Conservation (phyloP, 2,888 invertebrate genomes). For the Calameuta filiformis region DNA sequence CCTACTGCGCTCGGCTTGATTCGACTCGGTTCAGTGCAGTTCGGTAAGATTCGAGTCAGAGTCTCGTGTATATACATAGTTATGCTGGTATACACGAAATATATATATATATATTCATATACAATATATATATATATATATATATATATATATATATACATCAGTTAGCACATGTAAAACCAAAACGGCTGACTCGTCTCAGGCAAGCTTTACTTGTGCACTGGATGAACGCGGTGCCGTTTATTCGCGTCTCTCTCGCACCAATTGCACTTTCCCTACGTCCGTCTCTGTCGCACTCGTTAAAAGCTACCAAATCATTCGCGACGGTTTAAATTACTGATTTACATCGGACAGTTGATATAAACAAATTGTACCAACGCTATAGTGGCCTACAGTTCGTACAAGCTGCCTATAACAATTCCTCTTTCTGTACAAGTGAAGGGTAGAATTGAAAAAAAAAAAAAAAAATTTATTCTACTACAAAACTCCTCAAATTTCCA, state of each 20-base stretch:
- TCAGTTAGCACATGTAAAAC: neutral
- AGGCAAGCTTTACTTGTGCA: conserved; percentile 9
- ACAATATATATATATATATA: conserved; percentile 17
- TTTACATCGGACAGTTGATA: conserved; percentile 42
- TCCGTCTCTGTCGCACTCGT: neutral
- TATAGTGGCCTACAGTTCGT: neutral
- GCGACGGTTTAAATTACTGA: conserved; percentile 49
- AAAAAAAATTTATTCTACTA: neutral
- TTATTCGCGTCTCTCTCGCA: neutral
- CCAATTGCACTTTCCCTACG: neutral
- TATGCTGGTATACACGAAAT: conserved; percentile 31
- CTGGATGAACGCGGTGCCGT: neutral
- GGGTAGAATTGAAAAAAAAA: neutral
- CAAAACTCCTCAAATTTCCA: neutral
- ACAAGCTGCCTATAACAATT: neutral
- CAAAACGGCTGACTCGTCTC: conserved; percentile 1
- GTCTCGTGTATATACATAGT: conserved; percentile 23
- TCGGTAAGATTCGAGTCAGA: neutral
- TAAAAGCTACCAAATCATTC: conserved; percentile 36
- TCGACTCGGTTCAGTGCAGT: neutral
- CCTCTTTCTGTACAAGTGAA: neutral
- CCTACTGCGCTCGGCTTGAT: neutral
- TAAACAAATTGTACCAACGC: conserved; percentile 35
- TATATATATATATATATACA: conserved; percentile 14
- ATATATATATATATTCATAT: conserved; percentile 24